These are phyloP conservation scores for Eupithecia abbreviata DNA, from an alignment of 2,888 invertebrate species.

Conservation along the genomic window DNA sequence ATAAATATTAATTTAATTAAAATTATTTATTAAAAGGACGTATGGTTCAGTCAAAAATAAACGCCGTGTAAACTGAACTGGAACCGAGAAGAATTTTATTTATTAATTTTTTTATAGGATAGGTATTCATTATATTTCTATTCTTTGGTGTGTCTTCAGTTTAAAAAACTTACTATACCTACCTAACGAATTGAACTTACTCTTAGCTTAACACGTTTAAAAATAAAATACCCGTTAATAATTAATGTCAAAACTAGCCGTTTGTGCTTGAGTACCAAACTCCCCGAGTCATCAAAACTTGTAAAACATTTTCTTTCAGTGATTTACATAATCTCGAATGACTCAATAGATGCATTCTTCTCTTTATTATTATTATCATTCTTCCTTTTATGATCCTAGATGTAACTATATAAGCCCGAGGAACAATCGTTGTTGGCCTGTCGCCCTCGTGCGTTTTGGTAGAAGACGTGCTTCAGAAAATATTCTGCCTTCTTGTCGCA, in stretches of 20 bases:
- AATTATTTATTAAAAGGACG: no score
- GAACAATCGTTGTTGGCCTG: conserved; percentile 74
- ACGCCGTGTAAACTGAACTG: not conserved
- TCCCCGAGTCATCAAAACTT: not conserved
- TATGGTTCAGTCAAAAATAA: not conserved
- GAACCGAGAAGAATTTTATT: not conserved
- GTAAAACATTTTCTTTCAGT: not conserved
- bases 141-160: not conserved
- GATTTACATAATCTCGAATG: conserved; percentile 60
- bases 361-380: conserved; percentile 60
- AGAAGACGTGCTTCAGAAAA: conserved; percentile 63
- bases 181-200: not conserved
- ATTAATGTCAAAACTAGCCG: not conserved
- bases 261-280: not conserved
- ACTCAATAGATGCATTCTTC: conserved; percentile 65
- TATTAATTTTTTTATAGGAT: not conserved
- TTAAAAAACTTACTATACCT: not conserved
- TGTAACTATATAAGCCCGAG: conserved; percentile 51
- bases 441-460: conserved; percentile 70
- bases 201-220: not conserved
- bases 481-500: conserved; percentile 61
- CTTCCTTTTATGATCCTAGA: conserved; percentile 49
- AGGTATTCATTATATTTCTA: not conserved
- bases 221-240: not conserved
- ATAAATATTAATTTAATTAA: no score